Evolutionary conservation across 2,113 vertebrate genomes (phyloP).

Genomic region (Oryzias melastigma): DNA sequence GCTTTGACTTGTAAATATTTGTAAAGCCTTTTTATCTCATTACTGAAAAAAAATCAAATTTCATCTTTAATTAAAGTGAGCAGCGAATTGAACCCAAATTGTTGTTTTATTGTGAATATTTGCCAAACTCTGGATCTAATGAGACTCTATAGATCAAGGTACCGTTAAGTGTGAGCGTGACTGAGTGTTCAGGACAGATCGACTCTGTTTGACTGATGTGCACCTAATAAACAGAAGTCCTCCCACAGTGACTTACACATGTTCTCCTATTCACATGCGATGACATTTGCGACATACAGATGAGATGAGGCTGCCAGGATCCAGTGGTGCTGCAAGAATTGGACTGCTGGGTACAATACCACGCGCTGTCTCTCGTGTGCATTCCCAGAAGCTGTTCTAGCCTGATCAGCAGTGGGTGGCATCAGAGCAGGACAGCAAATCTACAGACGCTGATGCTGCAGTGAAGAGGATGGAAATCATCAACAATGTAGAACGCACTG

Average conservation of each 20-base stretch:
- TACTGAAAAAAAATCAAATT: too few species aligned
- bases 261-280: neutral
- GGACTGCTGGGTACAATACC: slow-evolving; percentile 26
- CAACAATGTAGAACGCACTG: too few species aligned
- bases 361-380: slow-evolving; percentile 21
- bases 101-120: too few species aligned
- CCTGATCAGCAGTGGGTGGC: slow-evolving; percentile 51
- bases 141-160: too few species aligned
- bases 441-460: slow-evolving; percentile 33
- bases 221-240: slow-evolving; percentile 18
- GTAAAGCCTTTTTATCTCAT: too few species aligned
- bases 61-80: too few species aligned
- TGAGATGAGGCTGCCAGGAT: slow-evolving; percentile 31
- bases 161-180: neutral
- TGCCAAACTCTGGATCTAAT: too few species aligned
- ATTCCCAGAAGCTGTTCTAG: slow-evolving; percentile 59
- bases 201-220: slow-evolving; percentile 30
- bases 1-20: too few species aligned
- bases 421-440: slow-evolving; percentile 41
- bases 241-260: slow-evolving; percentile 24
- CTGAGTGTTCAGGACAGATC: slow-evolving; percentile 8
- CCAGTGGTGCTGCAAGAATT: slow-evolving; percentile 33
- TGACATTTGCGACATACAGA: slow-evolving; percentile 27
- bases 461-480: slow-evolving; percentile 21
- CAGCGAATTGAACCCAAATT: too few species aligned